phyloP scores from a whole-genome alignment of 2,113 vertebrate species.

The Xiphorhynchus elegans region DNA sequence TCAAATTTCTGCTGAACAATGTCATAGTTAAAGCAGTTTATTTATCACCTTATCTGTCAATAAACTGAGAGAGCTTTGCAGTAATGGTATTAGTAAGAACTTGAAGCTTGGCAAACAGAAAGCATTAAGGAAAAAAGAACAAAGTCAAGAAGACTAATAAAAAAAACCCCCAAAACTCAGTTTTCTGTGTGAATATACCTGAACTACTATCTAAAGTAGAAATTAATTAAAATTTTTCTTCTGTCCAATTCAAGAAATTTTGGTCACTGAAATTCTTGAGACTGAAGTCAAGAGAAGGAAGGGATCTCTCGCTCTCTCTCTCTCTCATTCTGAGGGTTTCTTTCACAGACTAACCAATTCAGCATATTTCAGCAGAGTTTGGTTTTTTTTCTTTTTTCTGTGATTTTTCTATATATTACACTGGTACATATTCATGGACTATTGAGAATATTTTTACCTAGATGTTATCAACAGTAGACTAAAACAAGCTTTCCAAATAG shows the following conservation, averaged over 20 bases:
- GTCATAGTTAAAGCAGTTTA: background rate
- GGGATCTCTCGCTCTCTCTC: background rate
- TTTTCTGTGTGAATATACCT: background rate
- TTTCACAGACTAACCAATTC: background rate
- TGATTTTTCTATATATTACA: background rate
- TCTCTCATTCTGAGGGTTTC: background rate
- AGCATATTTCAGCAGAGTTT: background rate
- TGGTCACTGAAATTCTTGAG: background rate
- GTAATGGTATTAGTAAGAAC: background rate
- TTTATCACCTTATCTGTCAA: background rate
- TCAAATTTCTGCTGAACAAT: background rate
- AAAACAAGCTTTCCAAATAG: background rate
- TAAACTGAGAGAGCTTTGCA: background rate
- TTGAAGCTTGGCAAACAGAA: background rate
- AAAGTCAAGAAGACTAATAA: background rate
- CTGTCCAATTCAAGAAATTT: background rate
- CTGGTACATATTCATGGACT: background rate
- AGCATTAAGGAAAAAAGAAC: background rate
- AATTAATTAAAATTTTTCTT: background rate
- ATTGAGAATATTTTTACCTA: background rate
- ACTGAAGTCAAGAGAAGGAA: background rate
- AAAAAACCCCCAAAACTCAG: rapidly evolving
- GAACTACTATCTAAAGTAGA: background rate
- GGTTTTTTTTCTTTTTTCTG: rapidly evolving
- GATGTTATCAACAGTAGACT: background rate